Evolutionary conservation across 1,140 invertebrate species (phyloP), one percentile per base, ranked within the genome.

Genomic region (Ips typographus): DNA sequence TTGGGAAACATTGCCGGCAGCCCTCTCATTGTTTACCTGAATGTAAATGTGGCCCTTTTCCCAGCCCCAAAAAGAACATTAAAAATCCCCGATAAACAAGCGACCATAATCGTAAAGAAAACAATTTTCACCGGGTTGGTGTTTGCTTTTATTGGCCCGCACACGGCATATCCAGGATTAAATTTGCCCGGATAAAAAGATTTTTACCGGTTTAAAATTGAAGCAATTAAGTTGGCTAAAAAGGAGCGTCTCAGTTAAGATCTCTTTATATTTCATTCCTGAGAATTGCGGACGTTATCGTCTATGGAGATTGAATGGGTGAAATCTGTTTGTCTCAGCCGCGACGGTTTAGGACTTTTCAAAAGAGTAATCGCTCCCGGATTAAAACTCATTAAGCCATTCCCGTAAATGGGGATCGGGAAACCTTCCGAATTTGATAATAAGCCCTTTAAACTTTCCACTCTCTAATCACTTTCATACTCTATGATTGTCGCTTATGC

Each of bases 21-120:
- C 7, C 47, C 47, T 5, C 44, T 44, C 38, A 37, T 62, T 62
- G 47, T 62, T 62, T 47, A 62, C 60, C 60, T 62, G 60, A 62
- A 62, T 62, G 43, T 62, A 62, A 62, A 62, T 62, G 60, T 51
- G 41, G 37, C 58, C 22, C 22, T 60, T 60, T 60, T 4, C 58
- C 36, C 5, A n/a, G 58, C 6, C 40, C n/a, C 55, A 36, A 57
- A 8, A 37, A 6, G 40, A 40, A 62, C 60, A 62, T 62, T 62
- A 62, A 62, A 62, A 62, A 62, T 62, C 36, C 51, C 39, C 22
- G 38, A 62, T 62, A 62, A 62, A 62, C 60, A 47, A 51, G 4
- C 60, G 38, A 37, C 8, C 38, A 62, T 62, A 62, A 62, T 62
- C 60, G 51, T 62, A 62, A 62, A 62, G 60, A 62, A 62, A 62